phyloP scores from a whole-genome alignment of 1,140 invertebrate species.

The Tyrophagus putrescentiae region DNA sequence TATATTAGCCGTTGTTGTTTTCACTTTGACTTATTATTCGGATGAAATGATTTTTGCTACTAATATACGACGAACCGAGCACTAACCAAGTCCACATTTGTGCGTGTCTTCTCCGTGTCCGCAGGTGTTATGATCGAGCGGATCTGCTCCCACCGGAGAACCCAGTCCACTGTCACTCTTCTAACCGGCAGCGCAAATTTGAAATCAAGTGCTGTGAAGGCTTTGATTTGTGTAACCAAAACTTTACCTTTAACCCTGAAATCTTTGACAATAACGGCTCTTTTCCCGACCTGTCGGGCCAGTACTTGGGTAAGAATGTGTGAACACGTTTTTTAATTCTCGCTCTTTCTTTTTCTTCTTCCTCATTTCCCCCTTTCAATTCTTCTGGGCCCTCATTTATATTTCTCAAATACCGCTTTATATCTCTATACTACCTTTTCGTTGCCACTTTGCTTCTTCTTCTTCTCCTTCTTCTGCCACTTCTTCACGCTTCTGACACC shows the following conservation, averaged over 20 bases:
- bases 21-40: background rate
- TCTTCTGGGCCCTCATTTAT: background rate
- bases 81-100: background rate
- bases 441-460: constrained; percentile 3
- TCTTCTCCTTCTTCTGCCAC: background rate
- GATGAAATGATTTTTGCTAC: background rate
- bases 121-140: constrained; percentile 49
- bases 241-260: constrained; percentile 35
- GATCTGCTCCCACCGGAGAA: constrained; percentile 55
- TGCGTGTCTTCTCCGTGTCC: background rate
- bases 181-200: constrained; percentile 36
- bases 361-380: constrained; percentile 21
- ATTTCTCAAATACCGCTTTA: background rate
- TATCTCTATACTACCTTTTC: background rate
- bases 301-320: constrained; percentile 30
- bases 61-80: background rate
- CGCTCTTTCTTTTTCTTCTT: constrained; percentile 23
- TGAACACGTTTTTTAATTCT: constrained; percentile 20
- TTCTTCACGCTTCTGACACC: too few species aligned
- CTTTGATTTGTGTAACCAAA: constrained; percentile 49
- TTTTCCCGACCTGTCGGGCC: constrained; percentile 25
- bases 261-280: constrained; percentile 27
- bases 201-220: constrained; percentile 48
- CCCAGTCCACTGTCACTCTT: constrained; percentile 47
- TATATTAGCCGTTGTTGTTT: constrained; percentile 1